phyloP scores from a whole-genome alignment of 2,797 vertebrate species.

The Perodicticus potto region DNA sequence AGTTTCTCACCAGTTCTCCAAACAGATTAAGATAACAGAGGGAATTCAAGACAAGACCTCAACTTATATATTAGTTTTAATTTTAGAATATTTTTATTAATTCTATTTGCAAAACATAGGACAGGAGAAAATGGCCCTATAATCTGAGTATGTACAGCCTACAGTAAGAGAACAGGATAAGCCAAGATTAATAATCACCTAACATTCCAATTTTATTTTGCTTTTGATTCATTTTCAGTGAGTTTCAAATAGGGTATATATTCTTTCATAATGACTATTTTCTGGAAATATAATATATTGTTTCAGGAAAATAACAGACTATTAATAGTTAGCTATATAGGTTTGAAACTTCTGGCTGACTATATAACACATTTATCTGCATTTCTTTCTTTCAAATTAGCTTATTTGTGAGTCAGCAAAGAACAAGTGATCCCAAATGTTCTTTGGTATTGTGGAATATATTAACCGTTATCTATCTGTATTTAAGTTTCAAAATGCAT shows the following conservation, averaged over 20 bases:
- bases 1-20: background rate
- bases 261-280: background rate
- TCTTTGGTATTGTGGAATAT: background rate
- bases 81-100: background rate
- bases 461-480: background rate
- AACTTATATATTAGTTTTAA: background rate
- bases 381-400: conserved; percentile 42
- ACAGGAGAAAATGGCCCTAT: background rate
- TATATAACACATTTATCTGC: background rate
- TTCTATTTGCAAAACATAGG: background rate
- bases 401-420: background rate
- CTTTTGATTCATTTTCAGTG: background rate
- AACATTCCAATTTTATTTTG: background rate
- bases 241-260: background rate
- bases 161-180: background rate
- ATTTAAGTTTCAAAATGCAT: background rate
- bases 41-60: background rate
- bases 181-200: background rate
- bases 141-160: background rate
- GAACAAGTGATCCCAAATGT: background rate
- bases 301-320: conserved; percentile 7
- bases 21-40: background rate
- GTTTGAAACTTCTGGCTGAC: background rate
- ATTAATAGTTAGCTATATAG: background rate
- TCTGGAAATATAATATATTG: background rate